phyloP scores from a whole-genome alignment of 1,140 invertebrate genomes.

The Vollenhovia emeryi region DNA sequence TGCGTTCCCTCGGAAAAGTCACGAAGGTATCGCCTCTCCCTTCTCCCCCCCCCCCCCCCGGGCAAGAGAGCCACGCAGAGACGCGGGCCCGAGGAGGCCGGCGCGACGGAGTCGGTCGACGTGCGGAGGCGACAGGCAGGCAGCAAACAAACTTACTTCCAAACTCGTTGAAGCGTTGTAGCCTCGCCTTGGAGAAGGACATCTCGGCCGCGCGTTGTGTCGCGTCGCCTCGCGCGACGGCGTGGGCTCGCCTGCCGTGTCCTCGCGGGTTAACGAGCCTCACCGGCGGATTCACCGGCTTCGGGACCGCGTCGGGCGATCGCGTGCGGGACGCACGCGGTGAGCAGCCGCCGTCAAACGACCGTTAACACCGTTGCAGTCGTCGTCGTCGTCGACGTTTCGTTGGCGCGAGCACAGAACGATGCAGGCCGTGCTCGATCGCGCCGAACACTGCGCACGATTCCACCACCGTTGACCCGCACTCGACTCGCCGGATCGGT shows the following conservation, averaged over 20 bases:
- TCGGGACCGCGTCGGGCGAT: no score
- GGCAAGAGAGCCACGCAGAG: no score
- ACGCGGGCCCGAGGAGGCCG: no score
- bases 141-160: constrained; percentile 80
- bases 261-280: neutral
- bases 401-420: constrained; percentile 39
- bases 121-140: neutral
- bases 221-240: neutral
- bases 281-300: no score
- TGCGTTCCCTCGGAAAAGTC: no score
- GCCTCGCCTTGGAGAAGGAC: constrained; percentile 84
- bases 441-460: constrained; percentile 25
- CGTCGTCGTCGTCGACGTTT: neutral
- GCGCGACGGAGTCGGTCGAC: no score
- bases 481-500: constrained; percentile 46
- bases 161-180: constrained; percentile 83
- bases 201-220: constrained; percentile 70
- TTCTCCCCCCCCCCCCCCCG: no score
- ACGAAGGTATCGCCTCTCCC: no score
- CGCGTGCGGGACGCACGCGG: neutral
- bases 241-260: neutral
- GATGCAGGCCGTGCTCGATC: constrained; percentile 11
- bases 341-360: neutral
- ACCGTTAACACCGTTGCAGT: no score
- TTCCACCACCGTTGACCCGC: constrained; percentile 20